Evolutionary conservation across 2,113 vertebrate species (phyloP).

Genomic region (Python bivittatus): DNA sequence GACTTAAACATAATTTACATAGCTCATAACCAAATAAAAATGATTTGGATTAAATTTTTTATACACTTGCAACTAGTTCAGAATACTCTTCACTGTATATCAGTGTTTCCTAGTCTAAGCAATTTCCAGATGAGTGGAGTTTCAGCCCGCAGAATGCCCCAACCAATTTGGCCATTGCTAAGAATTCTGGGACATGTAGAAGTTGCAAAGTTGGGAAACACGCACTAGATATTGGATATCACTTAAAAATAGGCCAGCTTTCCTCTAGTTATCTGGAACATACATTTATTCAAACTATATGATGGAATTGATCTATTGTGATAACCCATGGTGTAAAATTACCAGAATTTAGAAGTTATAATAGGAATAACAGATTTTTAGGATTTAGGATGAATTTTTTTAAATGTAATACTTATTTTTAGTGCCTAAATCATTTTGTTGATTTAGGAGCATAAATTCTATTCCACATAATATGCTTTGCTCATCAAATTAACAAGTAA

Average conservation of each 20-base stretch:
- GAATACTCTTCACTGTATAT: not conserved
- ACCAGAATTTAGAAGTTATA: not conserved
- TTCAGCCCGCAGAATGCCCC: not conserved
- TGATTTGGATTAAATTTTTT: not conserved
- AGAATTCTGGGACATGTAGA: not conserved
- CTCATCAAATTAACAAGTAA: no score
- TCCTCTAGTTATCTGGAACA: not conserved
- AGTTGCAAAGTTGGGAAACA: not conserved
- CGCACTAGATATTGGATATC: not conserved
- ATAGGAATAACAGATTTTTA: not conserved
- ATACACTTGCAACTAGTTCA: not conserved
- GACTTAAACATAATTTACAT: not conserved
- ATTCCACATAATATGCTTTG: no score
- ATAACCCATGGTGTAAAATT: not conserved
- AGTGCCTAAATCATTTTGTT: not conserved
- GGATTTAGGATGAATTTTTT: not conserved
- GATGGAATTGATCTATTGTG: not conserved
- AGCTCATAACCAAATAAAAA: not conserved
- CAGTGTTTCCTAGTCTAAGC: not conserved
- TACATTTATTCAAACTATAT: not conserved
- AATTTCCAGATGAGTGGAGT: not conserved
- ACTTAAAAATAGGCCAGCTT: not conserved
- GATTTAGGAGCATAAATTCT: not conserved
- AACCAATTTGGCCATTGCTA: not conserved
- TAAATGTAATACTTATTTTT: not conserved